Conservation (phyloP, 2,797 vertebrate genomes). For the Sebastes jordani region DNA sequence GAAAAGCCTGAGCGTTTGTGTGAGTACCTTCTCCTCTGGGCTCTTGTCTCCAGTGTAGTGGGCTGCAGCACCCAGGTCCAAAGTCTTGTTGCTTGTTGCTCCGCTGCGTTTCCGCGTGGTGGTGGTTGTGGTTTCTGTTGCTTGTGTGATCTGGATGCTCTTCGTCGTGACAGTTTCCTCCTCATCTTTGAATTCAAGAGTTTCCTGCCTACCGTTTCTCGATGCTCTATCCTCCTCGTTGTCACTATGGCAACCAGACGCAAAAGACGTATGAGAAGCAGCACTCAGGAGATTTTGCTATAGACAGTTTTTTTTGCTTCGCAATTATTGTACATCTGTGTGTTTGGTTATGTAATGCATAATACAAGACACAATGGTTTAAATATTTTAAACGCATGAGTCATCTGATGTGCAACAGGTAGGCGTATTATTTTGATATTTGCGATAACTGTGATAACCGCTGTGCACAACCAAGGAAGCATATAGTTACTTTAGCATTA, state of each 20-base stretch:
- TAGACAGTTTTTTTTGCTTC: background rate
- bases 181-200: slow-evolving; percentile 96
- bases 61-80: slow-evolving; percentile 96
- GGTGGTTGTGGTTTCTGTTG: slow-evolving; percentile 88
- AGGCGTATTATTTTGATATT: background rate
- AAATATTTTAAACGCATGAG: background rate
- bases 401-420: background rate
- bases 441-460: background rate
- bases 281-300: slow-evolving; percentile 2
- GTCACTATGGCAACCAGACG: slow-evolving; percentile 83
- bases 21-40: slow-evolving; percentile 82
- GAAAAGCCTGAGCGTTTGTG: background rate
- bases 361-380: background rate
- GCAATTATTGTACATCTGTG: background rate
- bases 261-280: background rate
- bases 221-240: slow-evolving; percentile 89
- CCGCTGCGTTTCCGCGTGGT: slow-evolving; percentile 91
- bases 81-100: slow-evolving; percentile 88
- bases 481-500: background rate
- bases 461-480: background rate
- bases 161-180: slow-evolving; percentile 94
- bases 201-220: slow-evolving; percentile 85
- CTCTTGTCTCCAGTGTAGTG: slow-evolving; percentile 94
- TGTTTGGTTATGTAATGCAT: slow-evolving; percentile 2
- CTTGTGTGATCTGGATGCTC: slow-evolving; percentile 92